Base-by-base conservation (phyloP, 2,888 invertebrate species). In the Cepaea hortensis region DNA sequence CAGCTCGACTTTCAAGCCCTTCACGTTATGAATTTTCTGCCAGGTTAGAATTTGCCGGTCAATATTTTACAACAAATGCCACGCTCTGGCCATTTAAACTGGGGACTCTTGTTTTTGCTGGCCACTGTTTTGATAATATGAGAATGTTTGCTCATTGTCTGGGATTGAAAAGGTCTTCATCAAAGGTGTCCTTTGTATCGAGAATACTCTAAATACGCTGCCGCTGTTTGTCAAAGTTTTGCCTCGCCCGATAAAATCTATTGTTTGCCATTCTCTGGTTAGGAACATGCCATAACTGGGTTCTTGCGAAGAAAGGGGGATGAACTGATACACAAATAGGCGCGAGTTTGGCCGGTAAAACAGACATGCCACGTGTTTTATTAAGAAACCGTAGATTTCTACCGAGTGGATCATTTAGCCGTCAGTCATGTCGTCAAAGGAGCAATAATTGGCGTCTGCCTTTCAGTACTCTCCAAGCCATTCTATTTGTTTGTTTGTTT, bases 91-190 rank as follows among this genome's bases (percentile, higher is more conserved):
- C 65, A 35, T 81, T 81, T 68, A 81, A 68, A 81, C 81, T 65
- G 81, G 20, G 46, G 46, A 48, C 68, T 55, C 68, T 6, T 5
- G 46, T 65, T 81, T 65, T 81, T 68, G 7, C 68, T 13, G 35
- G 48, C 46, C 81, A 81, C 3, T 81, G 81, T 81, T 81, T 81
- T 81, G 65, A 81, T 81, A 68, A 81, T 81, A 68, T 65, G 46
- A 46, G 65, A 81, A 15, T 81, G 68, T 81, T 81, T 81, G 55
- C 48, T 20, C 81, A 46, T 4, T 9, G 48, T 65, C 81, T 46
- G 81, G 13, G 18, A 35, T 48, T 11, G 3, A 11, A 81, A 81
- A 68, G 81, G 81, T 81, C 65, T 81, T 65, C 81, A 81, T 81
- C 81, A 81, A 35, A 68, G 65, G 68, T 46, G 15, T 46, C 68